Conservation (phyloP, 2,888 invertebrate genomes). For the Pachydiplax longipennis region DNA sequence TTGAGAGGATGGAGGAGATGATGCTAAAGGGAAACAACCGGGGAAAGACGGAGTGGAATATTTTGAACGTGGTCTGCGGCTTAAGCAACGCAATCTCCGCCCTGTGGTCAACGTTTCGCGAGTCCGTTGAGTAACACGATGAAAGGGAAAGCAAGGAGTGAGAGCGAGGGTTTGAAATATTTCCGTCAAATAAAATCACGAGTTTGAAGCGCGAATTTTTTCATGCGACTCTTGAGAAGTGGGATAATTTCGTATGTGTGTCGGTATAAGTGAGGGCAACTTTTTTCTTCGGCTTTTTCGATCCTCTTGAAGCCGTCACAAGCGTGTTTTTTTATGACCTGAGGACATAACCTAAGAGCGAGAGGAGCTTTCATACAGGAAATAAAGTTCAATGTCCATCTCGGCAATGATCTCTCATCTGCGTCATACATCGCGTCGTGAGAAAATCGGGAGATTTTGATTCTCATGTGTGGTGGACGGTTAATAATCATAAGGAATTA, state of each 20-base stretch:
- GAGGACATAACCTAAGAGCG: background rate
- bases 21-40: background rate
- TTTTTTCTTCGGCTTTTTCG: background rate
- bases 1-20: background rate
- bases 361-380: background rate
- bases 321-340: background rate
- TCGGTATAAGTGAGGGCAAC: background rate
- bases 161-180: background rate
- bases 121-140: background rate
- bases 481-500: too few species aligned
- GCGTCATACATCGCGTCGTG: background rate
- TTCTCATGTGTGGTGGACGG: too few species aligned
- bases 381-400: background rate
- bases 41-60: background rate
- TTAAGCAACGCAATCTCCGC: background rate
- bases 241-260: background rate
- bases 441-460: background rate
- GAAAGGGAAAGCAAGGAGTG: background rate
- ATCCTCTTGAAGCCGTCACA: background rate
- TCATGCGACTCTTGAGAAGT: background rate
- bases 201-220: background rate
- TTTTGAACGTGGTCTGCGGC: background rate
- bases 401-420: background rate
- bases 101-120: background rate
- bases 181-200: background rate